Conservation (phyloP, 2,113 vertebrate genomes). For the Casuarius casuarius region DNA sequence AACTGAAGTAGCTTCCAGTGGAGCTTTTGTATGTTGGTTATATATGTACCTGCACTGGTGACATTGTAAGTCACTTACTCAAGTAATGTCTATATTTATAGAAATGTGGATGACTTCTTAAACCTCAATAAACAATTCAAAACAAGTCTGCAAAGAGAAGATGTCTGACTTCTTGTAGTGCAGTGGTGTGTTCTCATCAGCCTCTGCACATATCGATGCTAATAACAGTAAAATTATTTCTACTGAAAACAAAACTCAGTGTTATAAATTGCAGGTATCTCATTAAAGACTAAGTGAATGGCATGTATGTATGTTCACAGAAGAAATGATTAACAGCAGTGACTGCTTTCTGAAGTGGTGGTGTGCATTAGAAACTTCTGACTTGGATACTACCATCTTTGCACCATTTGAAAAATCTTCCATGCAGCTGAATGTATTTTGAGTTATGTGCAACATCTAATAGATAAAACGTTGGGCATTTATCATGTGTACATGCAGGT, state of each 20-base stretch:
- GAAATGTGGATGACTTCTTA: conserved; percentile 78
- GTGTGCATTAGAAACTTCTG: not conserved
- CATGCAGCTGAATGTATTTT: not conserved
- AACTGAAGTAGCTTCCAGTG: conserved; percentile 76
- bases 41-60: conserved; percentile 80
- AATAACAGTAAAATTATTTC: not conserved
- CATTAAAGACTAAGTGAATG: not conserved
- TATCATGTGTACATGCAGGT: not conserved
- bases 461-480: not conserved
- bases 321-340: not conserved
- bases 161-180: conserved; percentile 59
- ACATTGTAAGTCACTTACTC: conserved; percentile 77
- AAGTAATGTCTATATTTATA: conserved; percentile 83
- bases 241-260: not conserved
- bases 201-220: not conserved
- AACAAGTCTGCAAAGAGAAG: conserved; percentile 67
- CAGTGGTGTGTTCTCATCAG: not conserved
- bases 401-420: not conserved
- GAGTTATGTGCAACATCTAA: not conserved
- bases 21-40: conserved; percentile 77
- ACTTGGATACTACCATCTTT: not conserved
- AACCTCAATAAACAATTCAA: conserved; percentile 79
- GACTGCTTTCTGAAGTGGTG: not conserved
- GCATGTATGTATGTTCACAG: not conserved
- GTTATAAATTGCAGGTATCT: conserved; percentile 3